Evolutionary conservation across 2,113 vertebrate species (phyloP).

Genomic region (Platichthys stellatus): DNA sequence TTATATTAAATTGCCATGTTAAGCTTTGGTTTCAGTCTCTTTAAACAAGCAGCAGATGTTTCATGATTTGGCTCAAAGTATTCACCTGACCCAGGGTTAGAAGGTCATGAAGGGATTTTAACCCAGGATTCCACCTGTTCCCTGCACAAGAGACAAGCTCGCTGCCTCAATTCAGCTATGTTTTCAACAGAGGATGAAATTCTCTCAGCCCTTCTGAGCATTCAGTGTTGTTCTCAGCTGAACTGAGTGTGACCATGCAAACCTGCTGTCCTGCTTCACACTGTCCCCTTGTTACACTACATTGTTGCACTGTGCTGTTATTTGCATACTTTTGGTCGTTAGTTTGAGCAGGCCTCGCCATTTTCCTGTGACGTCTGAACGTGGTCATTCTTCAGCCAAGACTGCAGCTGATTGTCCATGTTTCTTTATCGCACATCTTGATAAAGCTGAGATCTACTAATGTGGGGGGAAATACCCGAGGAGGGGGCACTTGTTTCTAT

Average conservation of each 20-base stretch:
- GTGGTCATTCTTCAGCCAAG: too few species aligned
- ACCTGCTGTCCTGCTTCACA: not conserved
- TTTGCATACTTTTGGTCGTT: slow-evolving; percentile 1
- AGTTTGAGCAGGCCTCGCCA: not conserved
- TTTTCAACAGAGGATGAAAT: not conserved
- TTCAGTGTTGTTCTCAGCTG: not conserved
- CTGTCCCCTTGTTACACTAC: too few species aligned
- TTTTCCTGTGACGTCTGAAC: not conserved
- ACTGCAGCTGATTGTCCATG: not conserved
- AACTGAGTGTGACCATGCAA: not conserved
- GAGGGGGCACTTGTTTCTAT: too few species aligned
- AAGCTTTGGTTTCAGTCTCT: not conserved
- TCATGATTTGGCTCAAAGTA: slow-evolving; percentile 5
- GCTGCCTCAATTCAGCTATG: not conserved
- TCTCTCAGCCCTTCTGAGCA: not conserved
- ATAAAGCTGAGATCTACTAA: too few species aligned
- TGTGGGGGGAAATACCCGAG: too few species aligned
- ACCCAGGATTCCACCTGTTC: not conserved
- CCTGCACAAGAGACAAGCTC: not conserved
- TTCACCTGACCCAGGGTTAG: not conserved
- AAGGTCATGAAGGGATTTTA: not conserved
- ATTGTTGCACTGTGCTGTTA: not conserved
- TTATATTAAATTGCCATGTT: not conserved
- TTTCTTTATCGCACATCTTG: not conserved
- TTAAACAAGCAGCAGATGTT: not conserved